Evolutionary conservation across 2,888 invertebrate species (phyloP), one percentile per base, ranked within the genome.

Genomic region (Diachrysia chrysitis): DNA sequence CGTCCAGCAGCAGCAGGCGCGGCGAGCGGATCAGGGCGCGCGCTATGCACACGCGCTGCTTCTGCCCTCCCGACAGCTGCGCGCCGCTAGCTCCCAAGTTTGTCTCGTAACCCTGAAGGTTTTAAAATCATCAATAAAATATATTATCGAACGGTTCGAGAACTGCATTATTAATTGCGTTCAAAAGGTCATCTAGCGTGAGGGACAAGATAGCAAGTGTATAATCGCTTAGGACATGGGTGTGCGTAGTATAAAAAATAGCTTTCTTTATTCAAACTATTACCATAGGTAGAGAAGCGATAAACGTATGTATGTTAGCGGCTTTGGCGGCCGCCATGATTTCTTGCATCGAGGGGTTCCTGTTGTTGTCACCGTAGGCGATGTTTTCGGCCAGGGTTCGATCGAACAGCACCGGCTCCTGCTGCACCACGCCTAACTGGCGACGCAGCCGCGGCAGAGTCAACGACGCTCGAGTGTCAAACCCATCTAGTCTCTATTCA

Each of bases 381-480:
- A 98, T 98, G 89, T 98, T 98, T 86, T 98, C 98, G 0, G 96
- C 96, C 60, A 98, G 97, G 29, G 97, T 97, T 65, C 97, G 96
- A 87, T 98, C 97, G 91, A 98, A 98, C 0, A 98, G 96, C 14
- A 97, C 96, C 0, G 98, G 98, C 83, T 98, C 98, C 90, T 98
- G 98, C 5, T 98, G 97, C 1, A 98, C 97, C 46, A 98, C 96
- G 0, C 98, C 98, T 68, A 98, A 93, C 86, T 97, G 97, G 9
- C 96, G 95, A 48, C 98, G 96, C 35, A 98, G 91, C 69, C 96
- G 96, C 0, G 96, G 94, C 25, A 98, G 88, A 12, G 97, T 97
- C 69, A 98, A 90, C 3, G 91, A 87, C 0, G 88, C 87, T 21
- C 95, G 93, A 46, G 96, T 95, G 84, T 97, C 96, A 3, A 96